Percentiles rank a stretch among this genome's conserved stretches.
Conservation (phyloP, 2,888 invertebrate genomes). For the Harpagoxenus sublaevis region DNA sequence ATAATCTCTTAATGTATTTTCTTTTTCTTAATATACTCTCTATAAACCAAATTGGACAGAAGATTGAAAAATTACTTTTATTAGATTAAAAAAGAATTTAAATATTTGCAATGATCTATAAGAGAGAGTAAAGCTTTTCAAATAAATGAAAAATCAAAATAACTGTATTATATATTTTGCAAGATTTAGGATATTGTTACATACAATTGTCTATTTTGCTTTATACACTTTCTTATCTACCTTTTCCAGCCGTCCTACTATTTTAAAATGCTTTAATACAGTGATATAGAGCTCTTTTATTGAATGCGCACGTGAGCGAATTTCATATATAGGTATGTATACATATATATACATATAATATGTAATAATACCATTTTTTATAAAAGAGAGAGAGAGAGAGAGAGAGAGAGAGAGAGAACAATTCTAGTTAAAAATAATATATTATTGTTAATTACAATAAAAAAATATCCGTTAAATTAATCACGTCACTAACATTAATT, state of each 20-base stretch:
- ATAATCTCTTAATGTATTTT: not conserved
- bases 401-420: not conserved
- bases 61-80: not conserved
- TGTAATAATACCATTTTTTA: not conserved
- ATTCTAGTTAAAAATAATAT: not conserved
- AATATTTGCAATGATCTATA: not conserved
- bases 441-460: not conserved
- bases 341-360: not conserved
- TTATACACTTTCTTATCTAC: constrained; percentile 25
- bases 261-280: constrained; percentile 31
- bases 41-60: not conserved
- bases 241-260: constrained; percentile 10
- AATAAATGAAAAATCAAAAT: constrained; percentile 5
- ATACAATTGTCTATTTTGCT: constrained; percentile 21
- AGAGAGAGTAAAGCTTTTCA: not conserved
- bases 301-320: not conserved
- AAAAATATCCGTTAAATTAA: not conserved
- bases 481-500: not conserved
- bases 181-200: not conserved
- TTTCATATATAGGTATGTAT: not conserved
- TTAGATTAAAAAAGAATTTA: not conserved
- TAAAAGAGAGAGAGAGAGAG: not conserved
- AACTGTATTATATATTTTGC: not conserved
- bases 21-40: not conserved
- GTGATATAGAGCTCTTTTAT: not conserved